These are phyloP conservation scores for Crotalus viridis DNA, from an alignment of 2,113 vertebrate species.

Conservation along the genomic window DNA sequence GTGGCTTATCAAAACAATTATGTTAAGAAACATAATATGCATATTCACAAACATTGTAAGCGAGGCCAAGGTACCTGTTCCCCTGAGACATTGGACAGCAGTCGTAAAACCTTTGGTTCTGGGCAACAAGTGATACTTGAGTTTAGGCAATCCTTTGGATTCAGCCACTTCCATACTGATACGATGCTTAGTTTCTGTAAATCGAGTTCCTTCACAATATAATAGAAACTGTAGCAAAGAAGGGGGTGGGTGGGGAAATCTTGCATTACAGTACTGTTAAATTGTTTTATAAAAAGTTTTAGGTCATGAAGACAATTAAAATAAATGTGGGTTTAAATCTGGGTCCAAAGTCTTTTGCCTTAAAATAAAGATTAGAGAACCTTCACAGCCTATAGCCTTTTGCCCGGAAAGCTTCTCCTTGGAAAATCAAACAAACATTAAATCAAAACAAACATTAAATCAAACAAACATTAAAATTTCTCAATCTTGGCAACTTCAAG, in stretches of 20 bases:
- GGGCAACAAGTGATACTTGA: constrained; percentile 94
- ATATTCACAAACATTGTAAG: not conserved
- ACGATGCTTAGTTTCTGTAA: constrained; percentile 95
- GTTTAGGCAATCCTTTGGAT: constrained; percentile 89
- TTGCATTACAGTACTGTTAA: not conserved
- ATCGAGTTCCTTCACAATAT: constrained; percentile 97
- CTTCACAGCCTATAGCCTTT: constrained; percentile 11
- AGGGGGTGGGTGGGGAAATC: not conserved
- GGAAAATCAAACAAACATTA: too few relatives aligned
- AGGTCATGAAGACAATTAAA: not conserved
- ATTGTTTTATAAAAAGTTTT: not conserved
- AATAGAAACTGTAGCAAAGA: constrained; percentile 82
- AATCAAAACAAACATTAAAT: too few relatives aligned
- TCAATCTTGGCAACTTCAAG: not conserved
- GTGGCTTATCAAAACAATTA: not conserved
- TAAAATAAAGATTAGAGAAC: not conserved
- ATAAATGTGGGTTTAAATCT: not conserved
- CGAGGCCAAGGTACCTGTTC: constrained; percentile 79
- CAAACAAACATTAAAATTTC: not conserved
- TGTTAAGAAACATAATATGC: not conserved
- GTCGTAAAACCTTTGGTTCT: constrained; percentile 98
- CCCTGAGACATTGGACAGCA: constrained; percentile 91
- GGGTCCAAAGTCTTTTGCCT: not conserved
- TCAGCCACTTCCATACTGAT: constrained; percentile 97
- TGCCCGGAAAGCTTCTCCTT: not conserved